A percentile compares a stretch with the other conserved stretches of the same genome.
Conservation (phyloP, 2,113 vertebrate species). For the Albula goreensis region DNA sequence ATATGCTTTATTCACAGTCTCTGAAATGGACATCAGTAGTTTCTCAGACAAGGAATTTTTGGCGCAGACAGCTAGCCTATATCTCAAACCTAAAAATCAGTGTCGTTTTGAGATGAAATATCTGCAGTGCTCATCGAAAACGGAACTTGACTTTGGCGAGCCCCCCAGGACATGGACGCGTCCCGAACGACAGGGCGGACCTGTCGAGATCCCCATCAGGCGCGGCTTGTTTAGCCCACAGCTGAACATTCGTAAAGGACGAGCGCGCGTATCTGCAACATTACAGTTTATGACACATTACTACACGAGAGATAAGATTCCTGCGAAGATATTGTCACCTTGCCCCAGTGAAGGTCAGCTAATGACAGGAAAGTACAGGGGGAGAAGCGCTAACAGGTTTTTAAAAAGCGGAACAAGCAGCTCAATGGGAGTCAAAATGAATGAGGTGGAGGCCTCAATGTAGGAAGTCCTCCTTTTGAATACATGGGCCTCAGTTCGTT, state of each 20-base stretch:
- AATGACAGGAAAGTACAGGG: conserved; percentile 45
- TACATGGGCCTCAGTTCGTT: too few species aligned
- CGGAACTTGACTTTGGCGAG: neutral
- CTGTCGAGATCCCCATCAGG: conserved; percentile 49
- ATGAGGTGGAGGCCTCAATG: neutral
- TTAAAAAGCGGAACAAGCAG: neutral
- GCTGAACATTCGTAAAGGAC: conserved; percentile 23
- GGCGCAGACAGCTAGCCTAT: conserved; percentile 23
- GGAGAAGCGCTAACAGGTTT: conserved; percentile 39
- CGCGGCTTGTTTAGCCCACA: conserved; percentile 33
- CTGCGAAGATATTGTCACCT: conserved; percentile 58
- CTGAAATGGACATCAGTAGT: neutral
- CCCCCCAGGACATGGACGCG: conserved; percentile 21
- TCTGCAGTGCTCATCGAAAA: conserved; percentile 53
- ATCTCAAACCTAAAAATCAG: conserved; percentile 53
- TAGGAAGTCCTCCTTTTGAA: neutral
- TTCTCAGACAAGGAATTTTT: neutral
- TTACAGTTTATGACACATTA: conserved; percentile 65
- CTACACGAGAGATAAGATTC: conserved; percentile 65
- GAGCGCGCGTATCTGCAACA: conserved; percentile 47
- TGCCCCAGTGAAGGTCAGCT: conserved; percentile 55
- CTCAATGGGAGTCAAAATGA: neutral
- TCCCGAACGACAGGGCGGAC: conserved; percentile 58
- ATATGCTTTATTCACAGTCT: too few species aligned
- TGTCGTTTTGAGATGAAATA: conserved; percentile 60